Evolutionary conservation across 2,113 vertebrate genomes (phyloP), one percentile per base, ranked within the genome.

Genomic region (Micronycteris hirsuta): DNA sequence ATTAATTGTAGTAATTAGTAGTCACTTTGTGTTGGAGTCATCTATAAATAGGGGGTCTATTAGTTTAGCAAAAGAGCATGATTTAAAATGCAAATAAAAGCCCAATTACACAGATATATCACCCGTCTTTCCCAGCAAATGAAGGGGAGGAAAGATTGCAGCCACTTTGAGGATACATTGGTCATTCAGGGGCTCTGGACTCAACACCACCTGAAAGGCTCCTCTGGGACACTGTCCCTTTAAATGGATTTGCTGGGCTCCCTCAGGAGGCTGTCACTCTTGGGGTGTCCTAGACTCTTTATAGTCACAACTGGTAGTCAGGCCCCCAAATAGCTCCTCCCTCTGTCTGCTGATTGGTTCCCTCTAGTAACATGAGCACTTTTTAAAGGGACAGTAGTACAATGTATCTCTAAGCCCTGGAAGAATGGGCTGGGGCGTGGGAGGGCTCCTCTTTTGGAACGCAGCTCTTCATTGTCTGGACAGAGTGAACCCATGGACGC

Each of bases 1-100:
- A 98, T 98, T 98, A 99, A 99, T 99, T 99, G 98, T 98, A 98
- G 98, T 98, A 98, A 99, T 99, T 99, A 99, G 98, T 98, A 98
- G 98, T 98, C 98, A 98, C 98, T 99, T 98, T 98, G 97, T 98
- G 98, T 98, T 98, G 98, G 97, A 98, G 98, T 98, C 98, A 98
- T 98, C 98, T 98, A 98, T 98, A 99, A 99, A 98, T 98, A 98
- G 98, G 97, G 98, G 98, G 98, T 96, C 98, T 97, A 98, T 98
- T 98, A 93, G 98, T 98, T 98, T 98, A 98, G 98, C 96, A 81
- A 97, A 95, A 97, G 97, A 98, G 93, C 41, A 54, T 92, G 98
- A 98, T 98, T 98, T 98, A 98, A 98, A 99, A 98, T 98, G 98
- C 98, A 98, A 98, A 98, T 98, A 98, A 98, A 98, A 98, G 97